Evolutionary conservation across 2,888 invertebrate species (phyloP).

Genomic region (Agrochola circellaris): DNA sequence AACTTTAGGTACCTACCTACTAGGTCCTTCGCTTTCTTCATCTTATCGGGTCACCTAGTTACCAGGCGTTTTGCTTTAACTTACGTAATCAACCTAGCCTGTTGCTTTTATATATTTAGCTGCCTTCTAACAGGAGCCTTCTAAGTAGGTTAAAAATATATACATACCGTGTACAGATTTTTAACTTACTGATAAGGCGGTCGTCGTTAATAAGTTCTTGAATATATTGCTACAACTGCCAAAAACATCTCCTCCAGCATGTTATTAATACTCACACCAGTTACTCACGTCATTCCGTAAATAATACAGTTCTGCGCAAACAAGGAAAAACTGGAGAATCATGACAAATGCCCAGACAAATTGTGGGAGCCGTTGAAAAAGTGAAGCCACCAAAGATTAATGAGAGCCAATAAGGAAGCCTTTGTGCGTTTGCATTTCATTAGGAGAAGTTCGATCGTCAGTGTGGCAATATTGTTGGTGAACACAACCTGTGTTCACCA

Average conservation of each 20-base stretch:
- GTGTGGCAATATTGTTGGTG: slow-evolving; percentile 41
- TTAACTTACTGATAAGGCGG: not conserved
- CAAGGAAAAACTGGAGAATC: slow-evolving; percentile 76
- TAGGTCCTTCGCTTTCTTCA: not conserved
- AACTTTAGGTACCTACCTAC: not conserved
- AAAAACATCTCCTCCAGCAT: slow-evolving; percentile 10
- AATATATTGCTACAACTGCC: not conserved
- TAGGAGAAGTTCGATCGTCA: slow-evolving; percentile 70
- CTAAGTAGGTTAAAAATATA: not conserved
- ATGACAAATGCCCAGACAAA: slow-evolving; percentile 83
- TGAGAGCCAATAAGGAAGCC: slow-evolving; percentile 79
- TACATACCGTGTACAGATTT: not conserved
- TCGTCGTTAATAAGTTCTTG: not conserved
- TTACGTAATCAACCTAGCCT: not conserved
- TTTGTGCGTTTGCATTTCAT: slow-evolving; percentile 84
- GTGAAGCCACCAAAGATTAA: slow-evolving; percentile 84
- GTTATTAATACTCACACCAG: slow-evolving; percentile 44
- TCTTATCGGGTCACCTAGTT: not conserved
- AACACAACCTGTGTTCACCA: no score
- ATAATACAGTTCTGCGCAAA: slow-evolving; percentile 68
- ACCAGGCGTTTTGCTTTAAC: not conserved
- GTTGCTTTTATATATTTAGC: not conserved
- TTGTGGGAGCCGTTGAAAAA: slow-evolving; percentile 82
- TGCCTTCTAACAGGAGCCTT: not conserved
- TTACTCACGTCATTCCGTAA: slow-evolving; percentile 47